Percentiles rank a stretch among this genome's conserved stretches.
Evolutionary conservation across 2,797 vertebrate genomes (phyloP).

Genomic region (Squalus acanthias): DNA sequence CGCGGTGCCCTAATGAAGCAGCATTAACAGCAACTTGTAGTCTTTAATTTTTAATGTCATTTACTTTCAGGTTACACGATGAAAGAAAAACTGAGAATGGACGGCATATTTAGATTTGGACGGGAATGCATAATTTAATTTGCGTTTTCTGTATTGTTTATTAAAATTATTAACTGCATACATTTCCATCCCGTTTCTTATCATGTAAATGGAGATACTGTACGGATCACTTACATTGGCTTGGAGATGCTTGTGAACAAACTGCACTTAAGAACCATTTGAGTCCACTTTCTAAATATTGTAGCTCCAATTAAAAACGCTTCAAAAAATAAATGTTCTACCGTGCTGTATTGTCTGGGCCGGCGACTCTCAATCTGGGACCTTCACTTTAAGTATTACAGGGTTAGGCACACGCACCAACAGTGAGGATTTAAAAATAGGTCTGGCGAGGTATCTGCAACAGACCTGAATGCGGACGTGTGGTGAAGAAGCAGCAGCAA

Average conservation of each 20-base stretch:
- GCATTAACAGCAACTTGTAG: conserved; percentile 67
- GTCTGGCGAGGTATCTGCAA: conserved; percentile 26
- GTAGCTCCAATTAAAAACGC: conserved; percentile 32
- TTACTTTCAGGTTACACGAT: conserved; percentile 72
- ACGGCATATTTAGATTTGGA: neutral
- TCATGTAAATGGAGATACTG: conserved; percentile 18
- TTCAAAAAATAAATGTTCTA: neutral
- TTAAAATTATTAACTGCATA: conserved; percentile 30
- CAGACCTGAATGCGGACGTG: conserved; percentile 24
- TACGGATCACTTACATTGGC: conserved; percentile 33
- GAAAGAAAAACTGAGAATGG: conserved; percentile 54
- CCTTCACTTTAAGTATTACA: conserved; percentile 27
- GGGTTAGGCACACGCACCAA: conserved; percentile 1
- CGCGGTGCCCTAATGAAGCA: conserved; percentile 56
- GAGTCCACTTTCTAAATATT: conserved; percentile 29
- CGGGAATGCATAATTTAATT: conserved; percentile 23
- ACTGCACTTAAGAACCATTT: conserved; percentile 26
- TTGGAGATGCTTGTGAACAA: conserved; percentile 33
- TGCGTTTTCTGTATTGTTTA: neutral
- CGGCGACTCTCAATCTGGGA: conserved; percentile 28
- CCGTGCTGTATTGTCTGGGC: conserved; percentile 19
- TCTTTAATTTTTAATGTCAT: conserved; percentile 67
- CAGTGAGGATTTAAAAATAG: conserved; percentile 20
- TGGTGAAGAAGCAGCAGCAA: neutral
- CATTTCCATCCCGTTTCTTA: conserved; percentile 12